Conservation (phyloP, 2,113 vertebrate genomes). For the Zapornia atra region DNA sequence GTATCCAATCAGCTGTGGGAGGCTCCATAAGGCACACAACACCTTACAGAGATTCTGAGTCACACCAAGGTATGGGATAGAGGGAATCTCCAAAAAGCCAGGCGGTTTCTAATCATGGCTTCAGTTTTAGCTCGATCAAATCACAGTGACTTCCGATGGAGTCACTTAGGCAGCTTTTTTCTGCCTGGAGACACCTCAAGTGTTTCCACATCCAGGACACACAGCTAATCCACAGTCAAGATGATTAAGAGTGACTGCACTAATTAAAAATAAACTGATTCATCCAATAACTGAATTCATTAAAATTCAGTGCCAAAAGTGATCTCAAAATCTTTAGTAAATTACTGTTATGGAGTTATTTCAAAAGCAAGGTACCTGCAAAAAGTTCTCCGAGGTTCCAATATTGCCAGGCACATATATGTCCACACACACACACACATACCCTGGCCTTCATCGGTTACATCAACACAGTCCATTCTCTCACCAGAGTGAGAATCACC, state of each 20-base stretch:
- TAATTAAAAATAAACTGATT: background rate
- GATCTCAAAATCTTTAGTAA: background rate
- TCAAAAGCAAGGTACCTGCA: background rate
- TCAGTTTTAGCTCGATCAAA: background rate
- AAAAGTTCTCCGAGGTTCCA: background rate
- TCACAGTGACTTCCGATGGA: background rate
- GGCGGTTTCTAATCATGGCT: background rate
- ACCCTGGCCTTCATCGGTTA: background rate
- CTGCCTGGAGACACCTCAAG: background rate
- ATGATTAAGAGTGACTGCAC: background rate
- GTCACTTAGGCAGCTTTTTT: background rate
- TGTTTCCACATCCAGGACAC: background rate
- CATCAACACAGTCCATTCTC: background rate
- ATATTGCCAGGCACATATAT: background rate
- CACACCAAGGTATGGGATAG: background rate
- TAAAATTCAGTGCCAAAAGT: conserved; percentile 4
- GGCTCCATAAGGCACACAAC: background rate
- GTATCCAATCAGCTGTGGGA: background rate
- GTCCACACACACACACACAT: background rate
- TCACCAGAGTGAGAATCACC: background rate
- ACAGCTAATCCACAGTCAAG: background rate
- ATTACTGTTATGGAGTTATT: background rate
- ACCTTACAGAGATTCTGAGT: background rate
- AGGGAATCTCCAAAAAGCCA: background rate
- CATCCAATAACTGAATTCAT: background rate